Percentiles rank a stretch among this genome's conserved stretches.
These are phyloP conservation scores for Trichonephila clavipes DNA, from an alignment of 1,140 invertebrate genomes.

Conservation along the genomic window DNA sequence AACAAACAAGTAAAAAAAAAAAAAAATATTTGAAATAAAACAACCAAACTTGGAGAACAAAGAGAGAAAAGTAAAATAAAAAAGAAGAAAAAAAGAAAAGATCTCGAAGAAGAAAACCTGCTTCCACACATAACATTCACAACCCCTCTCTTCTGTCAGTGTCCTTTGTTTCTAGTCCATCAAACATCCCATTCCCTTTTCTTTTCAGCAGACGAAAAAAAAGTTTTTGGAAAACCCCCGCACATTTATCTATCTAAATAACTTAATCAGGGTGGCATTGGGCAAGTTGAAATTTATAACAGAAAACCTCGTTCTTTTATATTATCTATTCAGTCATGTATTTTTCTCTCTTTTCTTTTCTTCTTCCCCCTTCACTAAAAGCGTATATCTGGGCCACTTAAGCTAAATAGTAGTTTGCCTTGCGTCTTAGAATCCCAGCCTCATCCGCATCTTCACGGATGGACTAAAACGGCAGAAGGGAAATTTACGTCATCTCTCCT, in stretches of 20 bases:
- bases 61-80: constrained; percentile 32
- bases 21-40: constrained; percentile 9
- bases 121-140: constrained; percentile 62
- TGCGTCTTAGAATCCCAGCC: constrained; percentile 56
- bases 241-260: constrained; percentile 76
- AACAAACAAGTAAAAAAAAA: not conserved
- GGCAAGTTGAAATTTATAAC: constrained; percentile 75
- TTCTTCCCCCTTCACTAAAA: constrained; percentile 28
- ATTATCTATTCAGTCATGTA: constrained; percentile 55
- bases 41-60: constrained; percentile 19
- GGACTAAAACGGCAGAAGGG: constrained; percentile 57
- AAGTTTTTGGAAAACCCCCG: constrained; percentile 43
- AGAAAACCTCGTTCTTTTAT: constrained; percentile 65
- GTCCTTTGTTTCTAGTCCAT: constrained; percentile 74
- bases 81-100: too few relatives aligned
- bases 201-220: not conserved
- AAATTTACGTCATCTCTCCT: constrained; percentile 75
- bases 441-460: constrained; percentile 74
- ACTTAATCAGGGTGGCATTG: constrained; percentile 70
- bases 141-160: constrained; percentile 62
- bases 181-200: constrained; percentile 61
- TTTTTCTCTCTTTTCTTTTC: constrained; percentile 13
- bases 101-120: not conserved
- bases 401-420: constrained; percentile 72
- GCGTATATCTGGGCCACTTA: constrained; percentile 75